Conservation (phyloP, 37 sponge, comb jelly and placozoan genomes). For the Mnemiopsis leidyi region DNA sequence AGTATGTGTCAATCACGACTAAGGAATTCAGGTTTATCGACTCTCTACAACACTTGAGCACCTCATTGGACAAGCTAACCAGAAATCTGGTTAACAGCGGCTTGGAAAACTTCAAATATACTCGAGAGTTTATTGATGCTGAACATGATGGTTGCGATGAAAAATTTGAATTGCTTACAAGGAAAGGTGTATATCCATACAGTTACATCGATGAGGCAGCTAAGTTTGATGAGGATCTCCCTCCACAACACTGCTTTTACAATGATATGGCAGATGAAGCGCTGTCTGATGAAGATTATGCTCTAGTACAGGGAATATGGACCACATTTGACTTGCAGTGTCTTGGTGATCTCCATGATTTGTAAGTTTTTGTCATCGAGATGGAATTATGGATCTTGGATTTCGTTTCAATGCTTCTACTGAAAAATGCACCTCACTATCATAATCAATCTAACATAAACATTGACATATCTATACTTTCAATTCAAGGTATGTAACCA, state of each 20-base stretch:
- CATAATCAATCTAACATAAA: background rate
- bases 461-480: too few relatives aligned
- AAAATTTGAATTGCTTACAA: constrained; percentile 50
- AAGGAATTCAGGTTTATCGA: constrained; percentile 31
- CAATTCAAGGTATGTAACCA: constrained; percentile 12
- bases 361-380: background rate
- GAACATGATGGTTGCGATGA: background rate
- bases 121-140: background rate
- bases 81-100: background rate
- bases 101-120: background rate
- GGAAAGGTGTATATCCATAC: constrained; percentile 45
- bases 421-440: too few relatives aligned
- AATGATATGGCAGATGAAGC: background rate
- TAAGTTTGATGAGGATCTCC: constrained; percentile 18
- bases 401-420: too few relatives aligned
- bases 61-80: background rate
- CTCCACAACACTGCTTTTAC: background rate
- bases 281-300: background rate
- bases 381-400: too few relatives aligned
- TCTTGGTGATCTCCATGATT: background rate
- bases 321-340: background rate
- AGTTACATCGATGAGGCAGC: background rate
- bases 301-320: background rate
- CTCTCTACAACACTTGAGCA: constrained; percentile 5
- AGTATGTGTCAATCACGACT: background rate